Conservation (phyloP, 2,113 vertebrate genomes). For the Atlantisia rogersi region DNA sequence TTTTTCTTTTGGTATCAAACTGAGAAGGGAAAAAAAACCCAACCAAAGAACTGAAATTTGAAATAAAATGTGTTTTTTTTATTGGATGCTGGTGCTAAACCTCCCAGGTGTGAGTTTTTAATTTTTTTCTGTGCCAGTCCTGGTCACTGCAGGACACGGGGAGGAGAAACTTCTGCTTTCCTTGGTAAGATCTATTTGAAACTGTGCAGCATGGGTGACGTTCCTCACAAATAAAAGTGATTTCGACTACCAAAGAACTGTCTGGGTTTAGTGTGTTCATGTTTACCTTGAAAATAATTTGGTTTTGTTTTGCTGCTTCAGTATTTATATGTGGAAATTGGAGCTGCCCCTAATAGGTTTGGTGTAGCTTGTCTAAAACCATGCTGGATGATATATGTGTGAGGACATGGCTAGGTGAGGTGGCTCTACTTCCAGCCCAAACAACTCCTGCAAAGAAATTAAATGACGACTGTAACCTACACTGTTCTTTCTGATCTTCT, state of each 20-base stretch:
- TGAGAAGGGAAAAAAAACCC: conserved; percentile 64
- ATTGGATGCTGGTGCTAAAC: conserved; percentile 81
- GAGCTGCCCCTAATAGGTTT: neutral
- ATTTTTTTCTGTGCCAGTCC: conserved; percentile 71
- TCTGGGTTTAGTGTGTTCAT: neutral
- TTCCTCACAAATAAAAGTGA: conserved; percentile 78
- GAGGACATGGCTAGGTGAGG: neutral
- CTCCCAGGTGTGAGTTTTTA: conserved; percentile 72
- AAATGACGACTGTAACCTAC: neutral
- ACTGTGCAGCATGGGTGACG: conserved; percentile 70
- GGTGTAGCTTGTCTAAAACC: neutral
- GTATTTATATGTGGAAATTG: neutral
- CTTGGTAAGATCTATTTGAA: conserved; percentile 70
- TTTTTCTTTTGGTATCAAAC: conserved; percentile 49
- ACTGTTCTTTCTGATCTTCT: neutral
- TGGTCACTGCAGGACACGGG: conserved; percentile 70
- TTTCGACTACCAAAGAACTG: conserved; percentile 9
- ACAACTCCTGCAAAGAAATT: neutral
- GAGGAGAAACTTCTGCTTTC: conserved; percentile 72
- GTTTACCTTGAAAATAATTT: neutral
- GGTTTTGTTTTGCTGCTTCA: neutral
- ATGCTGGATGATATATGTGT: neutral
- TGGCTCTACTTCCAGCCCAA: neutral
- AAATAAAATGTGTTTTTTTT: conserved; percentile 70
- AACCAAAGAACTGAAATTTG: conserved; percentile 72